These are phyloP conservation scores for Mus pahari DNA, from an alignment of 2,113 vertebrate genomes.

Conservation along the genomic window DNA sequence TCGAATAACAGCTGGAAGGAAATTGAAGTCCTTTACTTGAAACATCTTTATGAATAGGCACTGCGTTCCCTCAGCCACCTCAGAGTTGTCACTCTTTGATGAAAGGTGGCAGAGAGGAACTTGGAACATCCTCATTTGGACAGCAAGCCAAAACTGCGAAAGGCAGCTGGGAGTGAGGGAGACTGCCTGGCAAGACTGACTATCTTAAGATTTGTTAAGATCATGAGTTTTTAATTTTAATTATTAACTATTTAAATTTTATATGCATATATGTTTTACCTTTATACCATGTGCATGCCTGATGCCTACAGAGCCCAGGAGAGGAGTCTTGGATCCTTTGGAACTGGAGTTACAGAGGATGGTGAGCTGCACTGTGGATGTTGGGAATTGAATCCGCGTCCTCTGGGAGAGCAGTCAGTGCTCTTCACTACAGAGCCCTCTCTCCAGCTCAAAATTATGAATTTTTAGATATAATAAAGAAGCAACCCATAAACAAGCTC, in stretches of 20 bases:
- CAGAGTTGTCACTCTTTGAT: conserved; percentile 51
- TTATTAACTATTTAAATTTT: neutral
- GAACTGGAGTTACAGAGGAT: neutral
- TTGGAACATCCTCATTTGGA: conserved; percentile 21
- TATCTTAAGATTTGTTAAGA: conserved; percentile 52
- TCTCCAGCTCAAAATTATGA: neutral
- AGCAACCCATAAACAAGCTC: neutral
- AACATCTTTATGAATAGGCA: conserved; percentile 74
- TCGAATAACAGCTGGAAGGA: conserved; percentile 74
- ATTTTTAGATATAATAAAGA: conserved; percentile 34
- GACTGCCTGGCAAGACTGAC: neutral
- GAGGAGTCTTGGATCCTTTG: neutral
- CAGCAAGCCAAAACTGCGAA: conserved; percentile 11
- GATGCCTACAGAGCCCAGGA: neutral
- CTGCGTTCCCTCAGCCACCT: conserved; percentile 62
- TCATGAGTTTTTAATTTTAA: neutral
- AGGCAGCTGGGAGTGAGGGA: neutral
- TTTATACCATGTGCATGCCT: neutral
- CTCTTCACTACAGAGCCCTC: neutral
- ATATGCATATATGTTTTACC: neutral
- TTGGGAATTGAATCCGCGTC: neutral
- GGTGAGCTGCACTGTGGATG: neutral
- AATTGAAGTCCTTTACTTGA: conserved; percentile 79
- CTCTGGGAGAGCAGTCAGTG: neutral
- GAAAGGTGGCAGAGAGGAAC: neutral